These are phyloP conservation scores for Sebastes steindachneri DNA, from an alignment of 2,797 vertebrate species.

Conservation along the genomic window DNA sequence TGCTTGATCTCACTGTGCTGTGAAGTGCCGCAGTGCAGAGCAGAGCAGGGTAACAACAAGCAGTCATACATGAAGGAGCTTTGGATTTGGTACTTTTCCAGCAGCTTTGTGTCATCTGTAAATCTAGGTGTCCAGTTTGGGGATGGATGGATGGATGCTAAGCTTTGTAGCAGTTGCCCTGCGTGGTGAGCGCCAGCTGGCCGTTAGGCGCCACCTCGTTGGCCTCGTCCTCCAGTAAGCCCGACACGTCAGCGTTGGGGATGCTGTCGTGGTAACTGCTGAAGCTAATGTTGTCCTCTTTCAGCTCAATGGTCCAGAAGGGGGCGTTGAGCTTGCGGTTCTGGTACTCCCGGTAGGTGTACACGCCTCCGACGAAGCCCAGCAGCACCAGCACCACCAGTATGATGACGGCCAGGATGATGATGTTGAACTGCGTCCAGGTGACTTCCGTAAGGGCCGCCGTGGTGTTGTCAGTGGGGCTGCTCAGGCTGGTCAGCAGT, in stretches of 20 bases:
- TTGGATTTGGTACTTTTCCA: constrained; percentile 71
- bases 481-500: constrained; percentile 73
- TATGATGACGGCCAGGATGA: constrained; percentile 96
- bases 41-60: constrained; percentile 47
- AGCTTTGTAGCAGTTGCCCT: constrained; percentile 93
- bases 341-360: constrained; percentile 95
- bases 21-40: constrained; percentile 33
- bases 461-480: constrained; percentile 89
- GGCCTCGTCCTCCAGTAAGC: constrained; percentile 93
- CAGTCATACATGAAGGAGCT: constrained; percentile 51
- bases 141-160: constrained; percentile 50
- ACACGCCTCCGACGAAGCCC: constrained; percentile 95
- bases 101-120: constrained; percentile 63
- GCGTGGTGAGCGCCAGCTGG: constrained; percentile 91
- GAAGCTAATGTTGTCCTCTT: constrained; percentile 99
- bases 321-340: constrained; percentile 97
- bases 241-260: constrained; percentile 94
- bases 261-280: constrained; percentile 99
- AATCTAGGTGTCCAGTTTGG: constrained; percentile 24
- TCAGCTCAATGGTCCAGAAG: constrained; percentile 99
- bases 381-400: constrained; percentile 94
- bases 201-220: constrained; percentile 93
- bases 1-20: constrained; percentile 17
- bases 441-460: constrained; percentile 92
- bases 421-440: constrained; percentile 98